These are phyloP conservation scores for Platichthys flesus DNA, from an alignment of 2,113 vertebrate species.

Conservation along the genomic window DNA sequence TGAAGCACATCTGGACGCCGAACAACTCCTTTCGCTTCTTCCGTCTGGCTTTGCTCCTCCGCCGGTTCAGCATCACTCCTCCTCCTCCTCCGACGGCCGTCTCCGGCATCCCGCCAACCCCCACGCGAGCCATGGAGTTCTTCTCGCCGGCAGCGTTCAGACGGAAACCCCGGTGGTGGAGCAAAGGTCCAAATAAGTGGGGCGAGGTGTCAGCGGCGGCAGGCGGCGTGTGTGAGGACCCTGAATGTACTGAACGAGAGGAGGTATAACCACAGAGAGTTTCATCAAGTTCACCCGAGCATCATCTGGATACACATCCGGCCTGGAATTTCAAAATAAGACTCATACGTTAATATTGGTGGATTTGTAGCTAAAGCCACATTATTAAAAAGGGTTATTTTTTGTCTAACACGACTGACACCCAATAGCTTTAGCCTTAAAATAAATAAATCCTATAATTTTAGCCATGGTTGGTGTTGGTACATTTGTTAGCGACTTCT, in stretches of 20 bases:
- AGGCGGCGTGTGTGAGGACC: slow-evolving; percentile 1
- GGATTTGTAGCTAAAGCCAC: no score
- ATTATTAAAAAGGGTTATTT: no score
- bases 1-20: slow-evolving; percentile 72
- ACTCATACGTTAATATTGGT: not conserved
- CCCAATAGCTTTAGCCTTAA: no score
- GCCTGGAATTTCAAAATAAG: slow-evolving; percentile 53
- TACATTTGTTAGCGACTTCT: no score
- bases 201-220: slow-evolving; percentile 14
- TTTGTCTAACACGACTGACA: no score
- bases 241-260: slow-evolving; percentile 29
- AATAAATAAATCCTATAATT: no score
- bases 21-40: slow-evolving; percentile 75
- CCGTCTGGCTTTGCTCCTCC: slow-evolving; percentile 67
- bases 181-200: slow-evolving; percentile 19
- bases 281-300: not conserved
- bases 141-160: slow-evolving; percentile 40
- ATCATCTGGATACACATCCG: not conserved
- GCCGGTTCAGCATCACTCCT: slow-evolving; percentile 63
- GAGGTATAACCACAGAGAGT: slow-evolving; percentile 2
- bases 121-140: slow-evolving; percentile 65
- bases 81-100: slow-evolving; percentile 36
- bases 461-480: no score
- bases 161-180: slow-evolving; percentile 49
- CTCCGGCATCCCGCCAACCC: slow-evolving; percentile 64